Percentiles rank a stretch among this genome's conserved stretches.
Evolutionary conservation across 2,797 vertebrate species (phyloP).

Genomic region (Poecilia velifera): DNA sequence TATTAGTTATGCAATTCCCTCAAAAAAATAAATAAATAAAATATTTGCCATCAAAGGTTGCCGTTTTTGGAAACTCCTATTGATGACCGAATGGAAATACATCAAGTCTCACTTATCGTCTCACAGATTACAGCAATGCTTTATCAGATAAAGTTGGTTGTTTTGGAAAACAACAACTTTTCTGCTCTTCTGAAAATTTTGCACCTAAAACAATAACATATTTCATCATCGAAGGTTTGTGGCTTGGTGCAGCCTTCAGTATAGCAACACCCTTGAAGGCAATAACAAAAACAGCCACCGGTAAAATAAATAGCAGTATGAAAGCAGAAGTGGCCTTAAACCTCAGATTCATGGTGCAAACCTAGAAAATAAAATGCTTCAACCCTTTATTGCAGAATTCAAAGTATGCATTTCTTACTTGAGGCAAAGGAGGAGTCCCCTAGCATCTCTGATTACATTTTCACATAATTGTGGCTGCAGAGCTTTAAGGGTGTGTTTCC

Average conservation of each 20-base stretch:
- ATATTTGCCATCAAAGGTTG: neutral
- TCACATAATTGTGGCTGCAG: conserved; percentile 31
- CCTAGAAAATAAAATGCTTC: conserved; percentile 21
- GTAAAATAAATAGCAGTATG: neutral
- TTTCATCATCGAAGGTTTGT: neutral
- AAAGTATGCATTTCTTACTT: conserved; percentile 41
- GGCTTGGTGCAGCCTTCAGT: neutral
- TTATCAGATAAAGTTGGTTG: neutral
- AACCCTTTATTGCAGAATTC: conserved; percentile 30
- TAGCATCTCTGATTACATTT: conserved; percentile 46
- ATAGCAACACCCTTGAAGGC: conserved; percentile 4
- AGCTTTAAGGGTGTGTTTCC: conserved; percentile 24
- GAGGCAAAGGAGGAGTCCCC: conserved; percentile 43
- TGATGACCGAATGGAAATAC: neutral
- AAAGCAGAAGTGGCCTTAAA: conserved; percentile 12
- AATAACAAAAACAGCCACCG: conserved; percentile 17
- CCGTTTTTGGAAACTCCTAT: neutral
- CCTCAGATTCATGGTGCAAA: conserved; percentile 13
- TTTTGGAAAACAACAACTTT: neutral
- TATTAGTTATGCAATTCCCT: neutral
- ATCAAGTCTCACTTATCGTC: neutral
- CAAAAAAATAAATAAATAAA: neutral
- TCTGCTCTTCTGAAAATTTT: neutral
- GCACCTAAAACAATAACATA: neutral
- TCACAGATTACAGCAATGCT: neutral